Evolutionary conservation across 2,113 vertebrate species (phyloP).

Genomic region (Marmota monax): DNA sequence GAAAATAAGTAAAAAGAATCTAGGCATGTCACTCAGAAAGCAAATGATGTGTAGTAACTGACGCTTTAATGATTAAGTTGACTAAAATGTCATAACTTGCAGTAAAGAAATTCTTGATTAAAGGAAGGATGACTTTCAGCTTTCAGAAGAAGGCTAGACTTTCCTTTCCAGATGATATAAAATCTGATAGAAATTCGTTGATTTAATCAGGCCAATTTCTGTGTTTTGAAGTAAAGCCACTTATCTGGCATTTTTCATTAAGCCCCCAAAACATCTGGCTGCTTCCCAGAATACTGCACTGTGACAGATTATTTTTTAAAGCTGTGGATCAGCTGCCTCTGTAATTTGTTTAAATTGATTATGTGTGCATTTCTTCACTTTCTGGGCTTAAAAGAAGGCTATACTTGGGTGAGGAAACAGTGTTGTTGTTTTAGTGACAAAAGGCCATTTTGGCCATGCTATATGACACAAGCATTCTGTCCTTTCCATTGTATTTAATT

Average conservation of each 20-base stretch:
- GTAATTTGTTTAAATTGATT: conserved; percentile 63
- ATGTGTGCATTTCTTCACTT: conserved; percentile 53
- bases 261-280: conserved; percentile 51
- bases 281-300: conserved; percentile 15
- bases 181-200: conserved; percentile 41
- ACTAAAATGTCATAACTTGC: conserved; percentile 1
- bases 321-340: conserved; percentile 33
- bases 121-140: conserved; percentile 46
- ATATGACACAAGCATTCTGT: fast-evolving
- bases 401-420: conserved; percentile 33
- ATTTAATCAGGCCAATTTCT: conserved; percentile 64
- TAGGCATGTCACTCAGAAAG: background rate
- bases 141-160: conserved; percentile 37
- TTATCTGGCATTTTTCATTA: conserved; percentile 68
- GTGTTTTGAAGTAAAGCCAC: conserved; percentile 70
- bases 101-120: conserved; percentile 44
- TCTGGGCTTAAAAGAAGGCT: conserved; percentile 40
- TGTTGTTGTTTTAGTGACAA: conserved; percentile 17
- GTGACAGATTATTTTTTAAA: conserved; percentile 64
- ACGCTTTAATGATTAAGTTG: conserved; percentile 38
- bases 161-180: conserved; percentile 43
- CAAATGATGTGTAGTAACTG: background rate
- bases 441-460: background rate
- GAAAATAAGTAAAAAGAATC: conserved; percentile 16
- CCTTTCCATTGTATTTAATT: background rate